phyloP scores from a whole-genome alignment of 2,113 vertebrate species.

The Lethenteron reissneri region DNA sequence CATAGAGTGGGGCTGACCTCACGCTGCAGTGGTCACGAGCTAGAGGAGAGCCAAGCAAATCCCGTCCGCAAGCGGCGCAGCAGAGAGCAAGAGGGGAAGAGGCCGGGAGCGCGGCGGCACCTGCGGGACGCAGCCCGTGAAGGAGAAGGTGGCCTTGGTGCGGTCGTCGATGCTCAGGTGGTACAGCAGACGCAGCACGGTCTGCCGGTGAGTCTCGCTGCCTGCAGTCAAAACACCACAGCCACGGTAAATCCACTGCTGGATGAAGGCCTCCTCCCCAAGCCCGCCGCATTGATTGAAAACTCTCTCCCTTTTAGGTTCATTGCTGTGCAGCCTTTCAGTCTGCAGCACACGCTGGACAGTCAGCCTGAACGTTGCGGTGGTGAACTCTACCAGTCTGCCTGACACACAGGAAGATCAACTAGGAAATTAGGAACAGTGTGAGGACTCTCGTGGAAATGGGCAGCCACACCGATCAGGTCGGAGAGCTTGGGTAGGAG shows the following conservation, averaged over 20 bases:
- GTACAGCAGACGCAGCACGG: conserved; percentile 70
- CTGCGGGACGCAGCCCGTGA: conserved; percentile 77
- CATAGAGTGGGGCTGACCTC: too few relatives aligned
- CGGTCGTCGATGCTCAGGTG: conserved; percentile 76
- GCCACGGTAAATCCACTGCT: too few relatives aligned
- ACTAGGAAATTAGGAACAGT: neutral
- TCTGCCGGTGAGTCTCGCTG: conserved; percentile 36
- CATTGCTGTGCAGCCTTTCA: neutral
- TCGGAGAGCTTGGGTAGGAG: conserved; percentile 56
- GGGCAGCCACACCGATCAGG: conserved; percentile 36
- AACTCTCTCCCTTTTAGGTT: neutral
- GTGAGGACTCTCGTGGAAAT: too few relatives aligned
- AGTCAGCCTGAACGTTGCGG: neutral
- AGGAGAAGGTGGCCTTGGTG: conserved; percentile 72
- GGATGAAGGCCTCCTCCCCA: too few relatives aligned
- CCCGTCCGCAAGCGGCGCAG: too few relatives aligned
- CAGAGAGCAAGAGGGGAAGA: too few relatives aligned
- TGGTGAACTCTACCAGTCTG: neutral
- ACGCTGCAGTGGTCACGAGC: too few relatives aligned
- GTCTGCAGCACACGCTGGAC: neutral
- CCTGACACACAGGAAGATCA: conserved; percentile 8
- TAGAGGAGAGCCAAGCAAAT: too few relatives aligned
- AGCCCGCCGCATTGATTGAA: neutral
- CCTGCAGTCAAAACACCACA: too few relatives aligned
- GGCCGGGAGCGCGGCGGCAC: conserved; percentile 20